phyloP scores from a whole-genome alignment of 2,113 vertebrate species.

The Aegithalos caudatus region DNA sequence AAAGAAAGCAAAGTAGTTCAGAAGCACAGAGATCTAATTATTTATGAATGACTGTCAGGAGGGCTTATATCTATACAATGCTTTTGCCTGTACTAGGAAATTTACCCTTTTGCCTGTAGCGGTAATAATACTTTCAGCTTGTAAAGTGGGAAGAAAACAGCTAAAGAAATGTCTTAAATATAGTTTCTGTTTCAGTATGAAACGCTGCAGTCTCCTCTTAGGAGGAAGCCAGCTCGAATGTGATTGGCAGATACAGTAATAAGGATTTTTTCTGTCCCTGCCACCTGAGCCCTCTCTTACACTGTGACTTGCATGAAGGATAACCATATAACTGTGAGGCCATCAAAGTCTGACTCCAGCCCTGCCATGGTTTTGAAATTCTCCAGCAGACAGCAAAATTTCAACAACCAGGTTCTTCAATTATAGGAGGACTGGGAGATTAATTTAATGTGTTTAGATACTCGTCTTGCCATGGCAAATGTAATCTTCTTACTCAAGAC shows the following conservation, averaged over 20 bases:
- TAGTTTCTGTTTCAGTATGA: neutral
- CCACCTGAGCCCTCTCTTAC: constrained; percentile 28
- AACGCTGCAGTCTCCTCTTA: neutral
- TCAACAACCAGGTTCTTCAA: constrained; percentile 56
- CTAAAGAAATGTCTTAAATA: neutral
- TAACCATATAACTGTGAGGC: neutral
- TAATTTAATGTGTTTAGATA: constrained; percentile 72
- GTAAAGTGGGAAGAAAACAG: neutral
- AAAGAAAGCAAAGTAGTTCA: neutral
- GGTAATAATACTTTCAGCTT: neutral
- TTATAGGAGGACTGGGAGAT: constrained; percentile 67
- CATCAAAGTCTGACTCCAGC: neutral
- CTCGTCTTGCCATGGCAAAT: constrained; percentile 62
- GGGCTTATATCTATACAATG: neutral
- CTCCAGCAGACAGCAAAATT: constrained; percentile 68
- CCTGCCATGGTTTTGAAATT: constrained; percentile 47
- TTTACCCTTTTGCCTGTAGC: neutral
- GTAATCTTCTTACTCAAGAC: constrained; percentile 72
- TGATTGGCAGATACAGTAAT: neutral
- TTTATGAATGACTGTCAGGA: neutral
- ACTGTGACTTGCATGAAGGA: neutral
- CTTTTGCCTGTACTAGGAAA: neutral
- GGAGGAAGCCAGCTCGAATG: neutral
- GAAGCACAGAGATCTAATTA: neutral
- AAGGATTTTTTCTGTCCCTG: neutral